Evolutionary conservation across 2,113 vertebrate genomes (phyloP).

Genomic region (Silurus glanis): DNA sequence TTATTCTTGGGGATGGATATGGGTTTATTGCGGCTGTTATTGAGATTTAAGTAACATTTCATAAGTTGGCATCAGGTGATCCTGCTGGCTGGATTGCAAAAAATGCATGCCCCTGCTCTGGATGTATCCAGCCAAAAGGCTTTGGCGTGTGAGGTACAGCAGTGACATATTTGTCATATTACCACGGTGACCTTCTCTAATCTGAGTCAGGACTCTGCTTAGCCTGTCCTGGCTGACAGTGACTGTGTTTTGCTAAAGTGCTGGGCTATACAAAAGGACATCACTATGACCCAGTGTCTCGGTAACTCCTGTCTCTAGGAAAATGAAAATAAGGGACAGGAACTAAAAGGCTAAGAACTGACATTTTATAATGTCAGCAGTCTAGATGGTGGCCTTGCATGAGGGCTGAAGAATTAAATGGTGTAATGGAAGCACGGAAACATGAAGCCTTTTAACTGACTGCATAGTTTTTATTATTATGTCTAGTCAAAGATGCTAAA

Average conservation of each 20-base stretch:
- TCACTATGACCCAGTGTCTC: not conserved
- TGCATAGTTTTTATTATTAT: conserved; percentile 11
- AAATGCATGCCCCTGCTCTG: not conserved
- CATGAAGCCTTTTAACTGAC: not conserved
- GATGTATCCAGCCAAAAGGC: not conserved
- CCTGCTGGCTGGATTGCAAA: not conserved
- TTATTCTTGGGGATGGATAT: not conserved
- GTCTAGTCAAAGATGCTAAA: not conserved
- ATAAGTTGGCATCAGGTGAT: not conserved
- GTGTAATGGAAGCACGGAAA: not conserved
- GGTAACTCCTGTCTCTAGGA: not conserved
- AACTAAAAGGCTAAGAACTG: not conserved
- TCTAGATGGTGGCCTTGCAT: not conserved
- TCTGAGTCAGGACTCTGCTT: not conserved
- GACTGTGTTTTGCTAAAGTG: not conserved
- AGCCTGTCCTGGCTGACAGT: conserved; percentile 3
- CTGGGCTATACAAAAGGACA: not conserved
- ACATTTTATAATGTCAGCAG: not conserved
- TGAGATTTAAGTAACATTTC: not conserved
- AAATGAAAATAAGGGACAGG: not conserved
- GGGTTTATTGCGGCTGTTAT: not conserved
- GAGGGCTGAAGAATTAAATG: not conserved
- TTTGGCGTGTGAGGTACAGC: not conserved
- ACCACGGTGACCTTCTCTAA: not conserved
- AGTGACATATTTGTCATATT: not conserved